Evolutionary conservation across 2,888 invertebrate species (phyloP).

Genomic region (Sarcophaga caerulescens): DNA sequence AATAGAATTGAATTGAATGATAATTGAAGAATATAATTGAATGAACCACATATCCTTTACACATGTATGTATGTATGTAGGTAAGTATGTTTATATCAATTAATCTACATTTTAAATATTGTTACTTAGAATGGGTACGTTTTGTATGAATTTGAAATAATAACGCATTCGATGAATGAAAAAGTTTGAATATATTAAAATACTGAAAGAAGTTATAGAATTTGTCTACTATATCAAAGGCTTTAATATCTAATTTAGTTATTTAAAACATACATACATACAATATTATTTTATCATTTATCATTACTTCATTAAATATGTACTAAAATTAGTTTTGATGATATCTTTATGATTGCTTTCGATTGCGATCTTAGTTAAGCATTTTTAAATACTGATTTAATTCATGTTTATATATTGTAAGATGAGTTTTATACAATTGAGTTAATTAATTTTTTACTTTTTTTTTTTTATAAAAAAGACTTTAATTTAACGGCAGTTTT

Average conservation of each 20-base stretch:
- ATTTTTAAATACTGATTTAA: not conserved
- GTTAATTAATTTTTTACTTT: slow-evolving; percentile 30
- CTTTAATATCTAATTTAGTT: not conserved
- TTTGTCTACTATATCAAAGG: not conserved
- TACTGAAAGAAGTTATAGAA: not conserved
- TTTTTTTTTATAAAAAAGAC: slow-evolving; percentile 4
- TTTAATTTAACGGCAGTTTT: slow-evolving; percentile 66
- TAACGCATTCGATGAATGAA: not conserved
- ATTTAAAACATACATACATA: not conserved
- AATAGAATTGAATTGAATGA: too few relatives aligned
- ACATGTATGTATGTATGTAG: too few relatives aligned
- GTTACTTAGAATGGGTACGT: too few relatives aligned
- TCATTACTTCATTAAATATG: too few relatives aligned
- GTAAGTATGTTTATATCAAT: too few relatives aligned
- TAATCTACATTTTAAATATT: too few relatives aligned
- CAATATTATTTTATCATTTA: too few relatives aligned
- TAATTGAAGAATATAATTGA: too few relatives aligned
- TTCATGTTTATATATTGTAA: not conserved
- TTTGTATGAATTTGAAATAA: not conserved
- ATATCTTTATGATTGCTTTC: slow-evolving; percentile 49
- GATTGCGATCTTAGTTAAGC: slow-evolving; percentile 5
- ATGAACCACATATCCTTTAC: too few relatives aligned
- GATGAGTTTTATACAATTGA: slow-evolving; percentile 40
- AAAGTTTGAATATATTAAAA: too few relatives aligned
- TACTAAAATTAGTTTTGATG: slow-evolving; percentile 25